Conservation (phyloP, 53 echinoderm and acorn worm genomes). For the Holothuria leucospilota region DNA sequence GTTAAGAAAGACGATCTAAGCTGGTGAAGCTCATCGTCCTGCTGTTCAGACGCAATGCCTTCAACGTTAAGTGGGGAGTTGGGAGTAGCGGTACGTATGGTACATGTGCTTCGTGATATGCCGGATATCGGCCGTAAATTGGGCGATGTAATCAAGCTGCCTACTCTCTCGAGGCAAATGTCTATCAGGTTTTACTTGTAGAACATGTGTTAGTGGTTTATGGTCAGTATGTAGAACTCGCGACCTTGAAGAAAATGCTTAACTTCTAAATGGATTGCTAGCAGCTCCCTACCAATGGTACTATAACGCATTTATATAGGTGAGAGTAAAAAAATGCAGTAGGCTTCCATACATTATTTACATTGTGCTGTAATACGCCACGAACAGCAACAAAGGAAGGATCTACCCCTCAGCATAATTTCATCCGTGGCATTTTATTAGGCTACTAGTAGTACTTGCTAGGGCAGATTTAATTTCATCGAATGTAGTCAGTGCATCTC, state of each 20-base stretch:
- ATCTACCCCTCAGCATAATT: constrained; percentile 45
- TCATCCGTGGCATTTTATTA: background rate
- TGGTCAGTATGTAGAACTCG: background rate
- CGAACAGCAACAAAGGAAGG: constrained; percentile 56
- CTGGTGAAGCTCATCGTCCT: too few relatives aligned
- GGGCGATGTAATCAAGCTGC: background rate
- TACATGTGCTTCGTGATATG: too few relatives aligned
- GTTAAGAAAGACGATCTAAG: too few relatives aligned
- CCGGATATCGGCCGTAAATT: constrained; percentile 9
- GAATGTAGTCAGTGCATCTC: background rate
- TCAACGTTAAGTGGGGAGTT: too few relatives aligned
- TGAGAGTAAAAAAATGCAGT: constrained; percentile 44
- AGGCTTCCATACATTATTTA: constrained; percentile 35
- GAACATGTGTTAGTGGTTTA: constrained; percentile 8
- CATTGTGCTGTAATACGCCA: constrained; percentile 51
- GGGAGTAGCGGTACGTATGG: too few relatives aligned
- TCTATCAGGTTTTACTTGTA: constrained; percentile 2
- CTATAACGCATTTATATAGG: constrained; percentile 48
- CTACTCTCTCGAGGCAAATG: background rate
- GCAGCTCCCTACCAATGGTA: constrained; percentile 31
- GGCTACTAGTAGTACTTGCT: constrained; percentile 45
- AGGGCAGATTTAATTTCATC: constrained; percentile 26
- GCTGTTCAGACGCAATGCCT: too few relatives aligned
- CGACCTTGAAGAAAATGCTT: constrained; percentile 16
- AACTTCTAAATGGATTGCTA: constrained; percentile 2